Conservation (phyloP, 2,113 vertebrate species). For the Paradoxurus hermaphroditus region DNA sequence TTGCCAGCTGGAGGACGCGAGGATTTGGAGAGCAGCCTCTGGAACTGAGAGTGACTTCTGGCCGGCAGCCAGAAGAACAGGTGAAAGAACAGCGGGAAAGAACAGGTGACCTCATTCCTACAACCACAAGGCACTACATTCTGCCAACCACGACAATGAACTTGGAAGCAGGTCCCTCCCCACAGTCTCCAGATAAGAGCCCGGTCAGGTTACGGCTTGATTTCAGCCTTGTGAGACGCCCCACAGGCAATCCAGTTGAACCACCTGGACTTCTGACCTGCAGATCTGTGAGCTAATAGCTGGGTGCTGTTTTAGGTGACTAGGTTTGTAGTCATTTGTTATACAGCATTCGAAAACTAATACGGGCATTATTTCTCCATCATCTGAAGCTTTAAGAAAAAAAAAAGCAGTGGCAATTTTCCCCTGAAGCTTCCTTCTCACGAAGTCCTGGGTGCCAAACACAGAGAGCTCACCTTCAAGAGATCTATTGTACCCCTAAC, state of each 20-base stretch:
- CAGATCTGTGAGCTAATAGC: neutral
- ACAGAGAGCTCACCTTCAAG: neutral
- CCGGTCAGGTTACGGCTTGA: neutral
- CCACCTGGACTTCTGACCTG: neutral
- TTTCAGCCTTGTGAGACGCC: neutral
- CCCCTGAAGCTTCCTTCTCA: neutral
- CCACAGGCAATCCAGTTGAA: neutral
- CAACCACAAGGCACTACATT: neutral
- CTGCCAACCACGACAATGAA: neutral
- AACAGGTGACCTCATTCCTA: neutral
- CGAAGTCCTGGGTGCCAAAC: neutral
- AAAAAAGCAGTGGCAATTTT: neutral
- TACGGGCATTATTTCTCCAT: neutral
- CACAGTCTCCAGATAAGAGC: neutral
- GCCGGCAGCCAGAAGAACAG: neutral
- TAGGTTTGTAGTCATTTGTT: neutral
- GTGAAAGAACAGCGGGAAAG: no score
- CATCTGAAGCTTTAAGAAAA: slow-evolving; percentile 2
- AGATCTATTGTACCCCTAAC: neutral
- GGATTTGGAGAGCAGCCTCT: neutral
- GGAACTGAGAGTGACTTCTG: neutral
- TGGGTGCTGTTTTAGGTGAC: neutral
- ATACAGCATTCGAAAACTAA: neutral
- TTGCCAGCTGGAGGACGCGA: neutral
- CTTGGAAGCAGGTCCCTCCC: neutral